These are phyloP conservation scores for Galleria mellonella DNA, from an alignment of 1,140 invertebrate species.

Conservation along the genomic window DNA sequence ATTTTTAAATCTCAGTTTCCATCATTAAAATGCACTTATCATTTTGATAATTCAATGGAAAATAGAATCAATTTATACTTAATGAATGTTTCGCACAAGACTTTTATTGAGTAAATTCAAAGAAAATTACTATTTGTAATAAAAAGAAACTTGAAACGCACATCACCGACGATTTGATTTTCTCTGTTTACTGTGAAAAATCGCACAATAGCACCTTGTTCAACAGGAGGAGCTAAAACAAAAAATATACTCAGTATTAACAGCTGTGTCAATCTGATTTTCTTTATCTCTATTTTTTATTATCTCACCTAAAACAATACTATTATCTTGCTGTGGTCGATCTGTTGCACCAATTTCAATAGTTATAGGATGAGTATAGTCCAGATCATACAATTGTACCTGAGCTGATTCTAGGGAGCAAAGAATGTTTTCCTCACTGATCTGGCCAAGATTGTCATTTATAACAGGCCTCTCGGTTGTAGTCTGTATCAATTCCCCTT, in stretches of 20 bases:
- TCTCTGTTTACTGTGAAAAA: slow-evolving; percentile 56
- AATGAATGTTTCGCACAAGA: no score
- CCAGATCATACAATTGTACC: slow-evolving; percentile 44
- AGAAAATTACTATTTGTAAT: no score
- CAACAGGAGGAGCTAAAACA: slow-evolving; percentile 49
- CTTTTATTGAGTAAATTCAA: no score
- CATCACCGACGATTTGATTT: slow-evolving; percentile 57
- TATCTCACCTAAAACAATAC: slow-evolving; percentile 46
- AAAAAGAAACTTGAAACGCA: slow-evolving; percentile 23
- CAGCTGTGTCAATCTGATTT: not conserved
- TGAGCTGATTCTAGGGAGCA: slow-evolving; percentile 55
- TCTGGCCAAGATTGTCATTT: slow-evolving; percentile 43
- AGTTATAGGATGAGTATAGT: slow-evolving; percentile 47
- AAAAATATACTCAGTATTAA: slow-evolving; percentile 3
- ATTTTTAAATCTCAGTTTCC: not conserved
- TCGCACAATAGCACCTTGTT: slow-evolving; percentile 39
- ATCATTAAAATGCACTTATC: no score
- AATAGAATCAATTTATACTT: no score
- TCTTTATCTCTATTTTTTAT: not conserved
- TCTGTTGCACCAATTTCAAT: slow-evolving; percentile 59
- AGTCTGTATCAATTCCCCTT: slow-evolving; percentile 36
- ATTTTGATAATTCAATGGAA: no score
- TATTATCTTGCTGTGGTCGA: slow-evolving; percentile 46
- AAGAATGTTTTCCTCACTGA: slow-evolving; percentile 56
- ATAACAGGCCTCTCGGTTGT: slow-evolving; percentile 28